phyloP scores from a whole-genome alignment of 2,888 invertebrate genomes.

The Amphiduros pacificus region DNA sequence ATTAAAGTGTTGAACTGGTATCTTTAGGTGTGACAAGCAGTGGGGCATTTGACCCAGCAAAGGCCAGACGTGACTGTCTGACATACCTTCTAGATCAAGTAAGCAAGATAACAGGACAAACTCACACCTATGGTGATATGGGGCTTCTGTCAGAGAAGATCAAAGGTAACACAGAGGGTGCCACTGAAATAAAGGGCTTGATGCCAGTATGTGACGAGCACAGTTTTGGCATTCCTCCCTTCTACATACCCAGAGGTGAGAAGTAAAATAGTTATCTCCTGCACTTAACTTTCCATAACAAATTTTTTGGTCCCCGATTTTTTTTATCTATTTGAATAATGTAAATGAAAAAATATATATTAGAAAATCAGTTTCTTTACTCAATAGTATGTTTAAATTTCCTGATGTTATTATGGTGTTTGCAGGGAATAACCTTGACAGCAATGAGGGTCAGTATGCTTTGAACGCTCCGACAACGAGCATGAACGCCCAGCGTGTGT shows the following conservation, averaged over 20 bases:
- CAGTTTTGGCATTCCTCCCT: slow-evolving; percentile 77
- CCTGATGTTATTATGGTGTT: too few species aligned
- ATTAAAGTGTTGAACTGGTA: too few species aligned
- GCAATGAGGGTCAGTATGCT: slow-evolving; percentile 37
- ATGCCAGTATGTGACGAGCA: slow-evolving; percentile 51
- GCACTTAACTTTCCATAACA: too few species aligned
- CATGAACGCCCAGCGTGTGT: slow-evolving; percentile 78
- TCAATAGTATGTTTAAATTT: too few species aligned
- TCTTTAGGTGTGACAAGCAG: slow-evolving; percentile 4
- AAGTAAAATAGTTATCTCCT: neutral
- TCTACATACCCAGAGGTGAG: slow-evolving; percentile 69
- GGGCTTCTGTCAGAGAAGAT: slow-evolving; percentile 4
- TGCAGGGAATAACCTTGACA: neutral
- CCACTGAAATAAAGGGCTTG: neutral
- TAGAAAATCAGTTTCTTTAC: too few species aligned
- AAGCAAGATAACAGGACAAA: slow-evolving; percentile 35
- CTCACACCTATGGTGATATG: slow-evolving; percentile 22
- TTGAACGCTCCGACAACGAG: slow-evolving; percentile 61
- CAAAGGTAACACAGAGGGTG: slow-evolving; percentile 23
- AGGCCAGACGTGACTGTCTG: slow-evolving; percentile 33
- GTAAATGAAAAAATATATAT: too few species aligned
- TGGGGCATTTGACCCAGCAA: neutral
- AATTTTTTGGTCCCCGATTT: too few species aligned
- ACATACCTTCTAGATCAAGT: slow-evolving; percentile 42
- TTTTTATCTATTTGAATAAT: too few species aligned